A percentile compares a stretch with the other conserved stretches of the same genome.
These are phyloP conservation scores for Crocodylus rhombifer DNA, from an alignment of 2,797 vertebrate species.

Conservation along the genomic window DNA sequence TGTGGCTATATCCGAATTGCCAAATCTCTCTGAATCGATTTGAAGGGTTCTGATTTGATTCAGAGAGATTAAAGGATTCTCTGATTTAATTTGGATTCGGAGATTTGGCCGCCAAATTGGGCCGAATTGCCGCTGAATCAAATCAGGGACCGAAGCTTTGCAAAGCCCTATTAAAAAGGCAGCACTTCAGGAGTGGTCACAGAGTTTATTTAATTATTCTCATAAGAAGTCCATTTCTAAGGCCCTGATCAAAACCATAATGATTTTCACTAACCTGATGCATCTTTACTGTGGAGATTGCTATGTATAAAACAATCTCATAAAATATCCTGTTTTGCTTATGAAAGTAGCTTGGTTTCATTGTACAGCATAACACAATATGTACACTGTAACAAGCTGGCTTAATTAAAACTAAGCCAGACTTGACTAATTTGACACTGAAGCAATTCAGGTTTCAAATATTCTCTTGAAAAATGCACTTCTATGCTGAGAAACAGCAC, in stretches of 20 bases:
- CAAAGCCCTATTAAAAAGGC: not conserved
- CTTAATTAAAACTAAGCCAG: constrained; percentile 58
- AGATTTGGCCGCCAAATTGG: too few species aligned
- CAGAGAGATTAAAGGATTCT: too few species aligned
- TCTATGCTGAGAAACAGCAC: constrained; percentile 59
- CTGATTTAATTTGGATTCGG: too few species aligned
- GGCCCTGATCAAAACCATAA: not conserved
- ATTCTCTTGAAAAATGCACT: constrained; percentile 27
- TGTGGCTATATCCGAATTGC: too few species aligned
- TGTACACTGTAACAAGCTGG: not conserved
- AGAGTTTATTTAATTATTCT: not conserved
- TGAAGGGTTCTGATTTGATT: too few species aligned
- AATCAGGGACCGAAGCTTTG: too few species aligned
- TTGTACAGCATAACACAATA: not conserved
- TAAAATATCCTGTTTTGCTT: not conserved
- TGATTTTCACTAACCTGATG: not conserved
- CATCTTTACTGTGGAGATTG: not conserved
- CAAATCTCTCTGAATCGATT: too few species aligned
- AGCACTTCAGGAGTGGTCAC: not conserved
- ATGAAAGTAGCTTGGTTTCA: not conserved
- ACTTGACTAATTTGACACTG: constrained; percentile 64
- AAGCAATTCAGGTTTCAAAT: constrained; percentile 51
- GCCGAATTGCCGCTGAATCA: too few species aligned
- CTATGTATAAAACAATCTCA: not conserved
- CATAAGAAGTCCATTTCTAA: not conserved